phyloP scores from a whole-genome alignment of 2,888 invertebrate species.

The Gerris lacustris region DNA sequence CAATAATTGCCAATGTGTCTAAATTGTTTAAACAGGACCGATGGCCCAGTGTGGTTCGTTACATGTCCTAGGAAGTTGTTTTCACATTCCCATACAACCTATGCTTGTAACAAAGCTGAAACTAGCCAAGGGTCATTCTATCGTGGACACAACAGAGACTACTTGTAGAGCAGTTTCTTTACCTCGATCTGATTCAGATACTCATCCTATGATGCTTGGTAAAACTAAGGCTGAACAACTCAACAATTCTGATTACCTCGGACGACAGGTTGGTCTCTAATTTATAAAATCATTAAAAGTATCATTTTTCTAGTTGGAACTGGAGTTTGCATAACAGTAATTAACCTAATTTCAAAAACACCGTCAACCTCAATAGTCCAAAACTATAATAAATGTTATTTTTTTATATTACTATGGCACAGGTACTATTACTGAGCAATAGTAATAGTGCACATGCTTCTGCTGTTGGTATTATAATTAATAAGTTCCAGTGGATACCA shows the following conservation, averaged over 20 bases:
- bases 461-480: too few species aligned
- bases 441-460: too few species aligned
- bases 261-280: not conserved
- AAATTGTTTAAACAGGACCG: not conserved
- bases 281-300: too few species aligned
- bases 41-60: not conserved
- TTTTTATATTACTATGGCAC: too few species aligned
- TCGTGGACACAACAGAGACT: not conserved
- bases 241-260: not conserved
- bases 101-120: not conserved
- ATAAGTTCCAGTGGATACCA: too few species aligned
- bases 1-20: too few species aligned
- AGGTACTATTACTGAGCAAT: too few species aligned
- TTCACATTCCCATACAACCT: not conserved
- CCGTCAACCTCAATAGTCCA: too few species aligned
- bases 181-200: not conserved
- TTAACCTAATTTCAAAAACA: not conserved
- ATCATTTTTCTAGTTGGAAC: not conserved
- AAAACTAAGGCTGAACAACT: constrained; percentile 9
- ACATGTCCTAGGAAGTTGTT: not conserved
- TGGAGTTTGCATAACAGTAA: not conserved
- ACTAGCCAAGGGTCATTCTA: not conserved
- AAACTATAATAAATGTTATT: too few species aligned
- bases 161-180: not conserved
- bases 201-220: not conserved